Conservation (phyloP, 1,140 invertebrate species). For the Hestina assimilis region DNA sequence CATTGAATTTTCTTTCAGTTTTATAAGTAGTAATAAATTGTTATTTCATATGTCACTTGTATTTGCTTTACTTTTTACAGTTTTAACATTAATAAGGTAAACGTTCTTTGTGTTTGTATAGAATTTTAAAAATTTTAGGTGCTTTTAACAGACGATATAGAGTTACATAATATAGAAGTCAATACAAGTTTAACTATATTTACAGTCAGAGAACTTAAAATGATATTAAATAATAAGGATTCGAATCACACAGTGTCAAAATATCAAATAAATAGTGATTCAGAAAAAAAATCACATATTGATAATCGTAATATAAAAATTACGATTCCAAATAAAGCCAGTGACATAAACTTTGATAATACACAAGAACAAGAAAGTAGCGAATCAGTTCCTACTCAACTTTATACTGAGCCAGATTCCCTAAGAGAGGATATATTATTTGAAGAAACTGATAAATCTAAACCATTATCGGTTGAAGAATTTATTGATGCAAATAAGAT, state of each 20-base stretch:
- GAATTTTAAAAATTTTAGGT: slow-evolving; percentile 39
- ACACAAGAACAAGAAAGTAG: not conserved
- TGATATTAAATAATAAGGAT: slow-evolving; percentile 29
- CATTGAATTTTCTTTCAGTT: no score
- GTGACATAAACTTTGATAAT: not conserved
- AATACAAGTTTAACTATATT: slow-evolving; percentile 30
- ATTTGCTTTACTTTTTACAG: no score
- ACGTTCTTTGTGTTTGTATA: not conserved
- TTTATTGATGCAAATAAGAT: not conserved
- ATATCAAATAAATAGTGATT: not conserved
- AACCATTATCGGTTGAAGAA: not conserved
- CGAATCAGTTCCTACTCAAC: not conserved
- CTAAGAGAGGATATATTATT: not conserved
- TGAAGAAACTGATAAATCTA: not conserved
- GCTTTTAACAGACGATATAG: slow-evolving; percentile 38
- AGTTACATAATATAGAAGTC: slow-evolving; percentile 29
- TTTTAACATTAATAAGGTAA: no score
- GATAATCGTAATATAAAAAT: slow-evolving; percentile 20
- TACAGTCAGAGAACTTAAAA: slow-evolving; percentile 43
- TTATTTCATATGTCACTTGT: no score
- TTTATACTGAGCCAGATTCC: not conserved
- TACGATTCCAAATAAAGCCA: slow-evolving; percentile 18
- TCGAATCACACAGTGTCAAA: not conserved
- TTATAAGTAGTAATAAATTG: no score
- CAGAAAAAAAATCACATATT: not conserved